Evolutionary conservation across 2,113 vertebrate species (phyloP), one percentile per base, ranked within the genome.

Genomic region (Falco punctatus): DNA sequence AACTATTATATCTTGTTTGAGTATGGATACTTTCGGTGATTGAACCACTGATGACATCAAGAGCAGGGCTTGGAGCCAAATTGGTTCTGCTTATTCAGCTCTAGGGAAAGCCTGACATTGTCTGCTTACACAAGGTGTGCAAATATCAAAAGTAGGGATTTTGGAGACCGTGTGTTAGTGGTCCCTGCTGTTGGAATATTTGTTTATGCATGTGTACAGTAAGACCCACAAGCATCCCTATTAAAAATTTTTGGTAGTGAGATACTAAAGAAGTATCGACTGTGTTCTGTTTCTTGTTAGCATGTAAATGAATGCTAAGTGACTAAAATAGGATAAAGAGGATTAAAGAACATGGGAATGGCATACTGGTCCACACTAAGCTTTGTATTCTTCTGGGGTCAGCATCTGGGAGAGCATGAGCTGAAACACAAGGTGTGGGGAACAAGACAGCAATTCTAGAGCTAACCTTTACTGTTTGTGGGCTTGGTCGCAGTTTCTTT

Each of bases 131-230:
- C 15, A 30, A 66, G 26, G 24, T 19, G 2, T 57, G 13, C 19
- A 70, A 6, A 21, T 79, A 64, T 9, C 23, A 67, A n/a, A 71
- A 51, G 28, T 32, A 66, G 38, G 42, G 13, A 59, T 84, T 78
- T 81, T 0, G 1, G 70, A 85, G 13, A 15, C 24, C 2, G 1
- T 33, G 14, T 7, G 5, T 71, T 52, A 23, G 0, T 71, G 32
- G 48, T 90, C 26, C 12, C 21, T 54, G 0, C 49, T 9, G 5
- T 7, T 73, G 67, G 61, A 62, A 14, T 81, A 61, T 59, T 35
- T 35, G 11, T 32, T 12, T 35, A 8, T 5, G 3, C 38, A 52
- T 2, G 3, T 2, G 6, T 55, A 5, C 5, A 17, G 28, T 46
- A 66, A 66, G 11, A 65, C 48, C 11, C 18, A 6, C 13, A 46